Evolutionary conservation across 2,113 vertebrate species (phyloP), one percentile per base, ranked within the genome.

Genomic region (Vireo altiloquus): DNA sequence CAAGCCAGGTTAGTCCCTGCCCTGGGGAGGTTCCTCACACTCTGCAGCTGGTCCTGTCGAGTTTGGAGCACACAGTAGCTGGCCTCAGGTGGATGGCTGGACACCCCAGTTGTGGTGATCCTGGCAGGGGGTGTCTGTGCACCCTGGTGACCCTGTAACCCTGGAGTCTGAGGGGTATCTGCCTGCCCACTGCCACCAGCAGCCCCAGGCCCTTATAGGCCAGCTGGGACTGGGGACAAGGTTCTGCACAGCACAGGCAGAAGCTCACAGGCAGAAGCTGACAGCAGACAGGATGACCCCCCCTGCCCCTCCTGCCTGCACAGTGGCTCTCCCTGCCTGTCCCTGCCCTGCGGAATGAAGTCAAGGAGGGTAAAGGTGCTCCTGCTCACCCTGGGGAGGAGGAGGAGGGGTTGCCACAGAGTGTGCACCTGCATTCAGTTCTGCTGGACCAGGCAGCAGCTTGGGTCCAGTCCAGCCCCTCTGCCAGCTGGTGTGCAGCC

Each of bases 91-190:
- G 4, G 16, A 47, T 7, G 47, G 61, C 30, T 7, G 10, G 16
- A 60, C 19, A 11, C 19, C 17, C 13, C 10, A 37, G 30, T 1
- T 25, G 40, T 44, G 63, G 31, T 20, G 37, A 56, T 22, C 21
- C 47, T 10, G 8, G 21, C 10, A 12, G 6, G 15, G n/a, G 37
- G 16, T 3, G n/a, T 24, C 15, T 1, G 1, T 44, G 25, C n/a
- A 37, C 23, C 9, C 49, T 30, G 31, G 42, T 22, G 25, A 71
- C 14, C 31, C 75, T n/a, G 25, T 2, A 6, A 14, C 59, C 31
- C 57, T 44, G 19, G 39, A 49, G n/a, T 37, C 3, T 1, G 2
- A 9, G 40, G 20, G 33, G 7, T 10, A 6, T 25, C 53, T 87
- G 44, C 53, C 47, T 39, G 40, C 20, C 35, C 2, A 3, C 19